These are phyloP conservation scores for Ormyrus rosae DNA, from an alignment of 2,888 invertebrate species.

Conservation along the genomic window DNA sequence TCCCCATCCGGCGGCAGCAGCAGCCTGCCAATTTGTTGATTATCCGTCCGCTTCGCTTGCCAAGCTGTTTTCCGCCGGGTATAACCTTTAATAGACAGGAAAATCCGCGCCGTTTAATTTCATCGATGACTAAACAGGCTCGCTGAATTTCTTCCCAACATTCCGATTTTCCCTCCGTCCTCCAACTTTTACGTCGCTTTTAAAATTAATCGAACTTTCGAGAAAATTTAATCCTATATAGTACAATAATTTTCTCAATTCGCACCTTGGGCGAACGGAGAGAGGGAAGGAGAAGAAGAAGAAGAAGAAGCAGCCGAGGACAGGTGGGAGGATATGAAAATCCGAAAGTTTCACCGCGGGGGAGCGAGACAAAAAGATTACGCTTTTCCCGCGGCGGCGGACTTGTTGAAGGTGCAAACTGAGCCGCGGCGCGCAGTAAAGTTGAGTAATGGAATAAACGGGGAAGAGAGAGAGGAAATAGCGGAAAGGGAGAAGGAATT, in stretches of 20 bases:
- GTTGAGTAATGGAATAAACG: constrained; percentile 35
- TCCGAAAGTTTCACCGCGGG: constrained; percentile 40
- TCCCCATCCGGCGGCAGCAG: no score
- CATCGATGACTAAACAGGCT: neutral
- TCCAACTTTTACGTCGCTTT: constrained; percentile 39
- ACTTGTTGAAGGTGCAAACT: constrained; percentile 49
- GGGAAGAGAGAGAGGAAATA: constrained; percentile 1
- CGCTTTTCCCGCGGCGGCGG: constrained; percentile 8
- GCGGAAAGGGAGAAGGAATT: constrained; percentile 40
- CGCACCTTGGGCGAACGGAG: neutral
- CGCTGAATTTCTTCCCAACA: no score
- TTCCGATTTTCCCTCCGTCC: no score
- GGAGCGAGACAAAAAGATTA: constrained; percentile 41
- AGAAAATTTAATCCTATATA: constrained; percentile 47
- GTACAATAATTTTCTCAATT: constrained; percentile 47
- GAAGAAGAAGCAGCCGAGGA: neutral
- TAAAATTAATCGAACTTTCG: constrained; percentile 47
- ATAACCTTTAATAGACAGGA: neutral
- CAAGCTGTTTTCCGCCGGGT: neutral
- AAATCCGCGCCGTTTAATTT: neutral
- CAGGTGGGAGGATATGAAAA: constrained; percentile 53
- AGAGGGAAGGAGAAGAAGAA: neutral
- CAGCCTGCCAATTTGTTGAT: no score
- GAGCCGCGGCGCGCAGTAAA: constrained; percentile 26
- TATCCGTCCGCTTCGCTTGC: no score